A percentile compares a stretch with the other conserved stretches of the same genome.
Conservation (phyloP, 1,140 invertebrate species). For the Megalonaias nervosa region DNA sequence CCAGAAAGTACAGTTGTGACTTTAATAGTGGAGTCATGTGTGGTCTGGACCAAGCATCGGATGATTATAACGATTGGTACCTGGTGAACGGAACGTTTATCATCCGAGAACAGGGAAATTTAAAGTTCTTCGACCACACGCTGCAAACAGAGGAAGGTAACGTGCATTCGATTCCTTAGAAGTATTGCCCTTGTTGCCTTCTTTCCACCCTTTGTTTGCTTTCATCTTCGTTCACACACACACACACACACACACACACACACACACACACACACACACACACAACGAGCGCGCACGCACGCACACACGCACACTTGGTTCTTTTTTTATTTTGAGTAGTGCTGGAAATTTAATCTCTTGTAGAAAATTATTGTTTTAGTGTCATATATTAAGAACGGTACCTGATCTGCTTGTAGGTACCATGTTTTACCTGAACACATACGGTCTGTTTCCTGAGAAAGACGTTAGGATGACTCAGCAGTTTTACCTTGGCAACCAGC, state of each 20-base stretch:
- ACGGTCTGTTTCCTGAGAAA: constrained; percentile 22
- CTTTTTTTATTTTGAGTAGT: not conserved
- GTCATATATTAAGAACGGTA: not conserved
- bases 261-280: not conserved
- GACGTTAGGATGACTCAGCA: constrained; percentile 42
- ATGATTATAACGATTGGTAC: constrained; percentile 38
- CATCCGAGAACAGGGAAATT: constrained; percentile 1
- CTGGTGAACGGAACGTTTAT: constrained; percentile 40
- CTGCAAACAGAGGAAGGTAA: constrained; percentile 9
- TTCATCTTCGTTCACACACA: not conserved
- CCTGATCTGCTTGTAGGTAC: constrained; percentile 27
- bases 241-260: not conserved
- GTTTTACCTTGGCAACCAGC: constrained; percentile 22
- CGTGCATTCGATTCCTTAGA: too few relatives aligned
- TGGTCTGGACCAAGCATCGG: constrained; percentile 43
- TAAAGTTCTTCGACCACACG: constrained; percentile 20
- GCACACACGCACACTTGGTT: not conserved
- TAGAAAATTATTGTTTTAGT: not conserved
- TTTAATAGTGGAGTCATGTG: constrained; percentile 52
- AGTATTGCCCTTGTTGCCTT: too few relatives aligned
- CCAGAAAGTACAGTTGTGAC: constrained; percentile 37
- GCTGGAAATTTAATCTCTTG: not conserved
- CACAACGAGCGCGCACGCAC: too few relatives aligned
- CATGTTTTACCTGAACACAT: constrained; percentile 37
- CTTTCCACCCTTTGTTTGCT: not conserved